These are phyloP conservation scores for Aproaerema taeniolella DNA, from an alignment of 2,888 invertebrate species.

Conservation along the genomic window DNA sequence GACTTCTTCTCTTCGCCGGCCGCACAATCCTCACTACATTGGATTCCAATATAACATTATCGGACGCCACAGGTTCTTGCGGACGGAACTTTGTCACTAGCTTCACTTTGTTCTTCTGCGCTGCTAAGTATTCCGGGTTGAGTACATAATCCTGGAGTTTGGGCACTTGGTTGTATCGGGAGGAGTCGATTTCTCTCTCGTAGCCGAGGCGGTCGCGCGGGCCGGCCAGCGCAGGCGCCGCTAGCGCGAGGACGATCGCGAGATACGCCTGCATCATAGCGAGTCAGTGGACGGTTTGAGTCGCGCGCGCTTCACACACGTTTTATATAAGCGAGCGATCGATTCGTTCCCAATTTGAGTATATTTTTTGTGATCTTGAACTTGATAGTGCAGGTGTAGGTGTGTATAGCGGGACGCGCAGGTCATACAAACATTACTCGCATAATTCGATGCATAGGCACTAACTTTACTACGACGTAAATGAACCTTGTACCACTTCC, in stretches of 20 bases:
- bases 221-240: constrained; percentile 39
- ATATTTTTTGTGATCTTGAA: constrained; percentile 62
- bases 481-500: constrained; percentile 73
- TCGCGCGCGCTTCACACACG: constrained; percentile 64
- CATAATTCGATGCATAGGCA: constrained; percentile 53
- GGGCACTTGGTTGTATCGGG: constrained; percentile 53
- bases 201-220: constrained; percentile 53
- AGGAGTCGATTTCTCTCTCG: constrained; percentile 61
- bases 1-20: constrained; percentile 42
- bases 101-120: constrained; percentile 59
- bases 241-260: constrained; percentile 52
- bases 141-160: constrained; percentile 54
- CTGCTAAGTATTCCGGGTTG: constrained; percentile 44
- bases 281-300: constrained; percentile 64
- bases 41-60: constrained; percentile 65
- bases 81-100: constrained; percentile 55
- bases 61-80: constrained; percentile 56
- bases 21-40: constrained; percentile 58
- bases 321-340: constrained; percentile 70
- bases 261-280: constrained; percentile 71
- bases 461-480: constrained; percentile 56
- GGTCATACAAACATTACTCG: constrained; percentile 38
- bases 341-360: constrained; percentile 70
- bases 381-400: constrained; percentile 48
- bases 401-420: constrained; percentile 20